A percentile compares a stretch with the other conserved stretches of the same genome.
phyloP scores from a whole-genome alignment of 1,140 invertebrate species.

The Luehdorfia chinensis region DNA sequence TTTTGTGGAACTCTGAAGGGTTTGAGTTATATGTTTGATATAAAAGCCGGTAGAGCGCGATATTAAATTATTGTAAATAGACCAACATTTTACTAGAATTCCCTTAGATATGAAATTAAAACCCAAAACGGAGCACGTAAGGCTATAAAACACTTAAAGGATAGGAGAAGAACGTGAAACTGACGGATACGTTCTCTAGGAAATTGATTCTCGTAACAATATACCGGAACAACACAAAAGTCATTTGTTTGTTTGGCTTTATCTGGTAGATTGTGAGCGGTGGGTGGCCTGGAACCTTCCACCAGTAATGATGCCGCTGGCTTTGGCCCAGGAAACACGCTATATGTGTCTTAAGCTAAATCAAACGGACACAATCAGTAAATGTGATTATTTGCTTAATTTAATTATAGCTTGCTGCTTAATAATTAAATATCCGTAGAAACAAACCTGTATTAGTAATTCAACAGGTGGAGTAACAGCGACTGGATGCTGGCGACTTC shows the following conservation, averaged over 20 bases:
- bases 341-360: not conserved
- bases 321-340: not conserved
- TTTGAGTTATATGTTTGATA: no score
- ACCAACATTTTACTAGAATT: no score
- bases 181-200: no score
- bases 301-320: not conserved
- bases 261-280: not conserved
- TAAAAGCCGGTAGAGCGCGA: no score
- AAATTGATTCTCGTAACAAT: no score
- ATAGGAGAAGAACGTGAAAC: no score
- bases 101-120: no score
- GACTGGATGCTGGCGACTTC: conserved; percentile 42
- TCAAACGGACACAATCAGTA: not conserved
- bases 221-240: no score
- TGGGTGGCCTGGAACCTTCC: not conserved
- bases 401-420: not conserved
- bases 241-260: no score
- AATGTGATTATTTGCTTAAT: not conserved
- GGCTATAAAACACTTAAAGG: no score
- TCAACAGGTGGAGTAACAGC: conserved; percentile 40
- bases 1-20: not conserved
- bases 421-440: not conserved
- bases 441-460: conserved; percentile 41
- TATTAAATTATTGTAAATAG: no score
- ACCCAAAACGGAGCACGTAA: no score